Conservation (phyloP, 2,797 vertebrate species). For the Bovichtus variegatus region DNA sequence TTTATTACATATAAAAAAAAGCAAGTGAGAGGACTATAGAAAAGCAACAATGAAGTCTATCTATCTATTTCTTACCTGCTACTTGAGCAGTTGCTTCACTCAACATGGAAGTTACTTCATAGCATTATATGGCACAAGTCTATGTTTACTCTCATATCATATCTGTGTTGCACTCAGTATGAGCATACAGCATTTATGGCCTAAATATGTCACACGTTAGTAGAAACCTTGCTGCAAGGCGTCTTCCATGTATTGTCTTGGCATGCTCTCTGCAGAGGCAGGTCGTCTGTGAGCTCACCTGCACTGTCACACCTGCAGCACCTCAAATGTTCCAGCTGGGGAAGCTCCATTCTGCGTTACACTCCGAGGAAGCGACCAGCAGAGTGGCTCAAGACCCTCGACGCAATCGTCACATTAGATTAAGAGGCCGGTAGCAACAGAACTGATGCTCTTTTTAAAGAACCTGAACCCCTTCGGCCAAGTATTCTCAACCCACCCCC, state of each 20-base stretch:
- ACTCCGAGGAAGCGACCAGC: constrained; percentile 21
- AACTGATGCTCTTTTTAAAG: constrained; percentile 71
- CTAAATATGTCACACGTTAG: not conserved
- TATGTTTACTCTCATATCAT: constrained; percentile 3
- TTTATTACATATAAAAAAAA: constrained; percentile 1
- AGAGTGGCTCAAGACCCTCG: constrained; percentile 1
- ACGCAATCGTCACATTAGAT: constrained; percentile 35
- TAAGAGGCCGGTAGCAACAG: constrained; percentile 6
- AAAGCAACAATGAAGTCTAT: not conserved
- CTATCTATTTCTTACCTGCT: not conserved
- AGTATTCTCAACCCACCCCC: constrained; percentile 37
- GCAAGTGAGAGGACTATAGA: not conserved
- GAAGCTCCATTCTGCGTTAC: constrained; percentile 68
- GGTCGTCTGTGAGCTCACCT: constrained; percentile 72
- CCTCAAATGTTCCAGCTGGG: constrained; percentile 62
- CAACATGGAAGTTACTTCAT: not conserved
- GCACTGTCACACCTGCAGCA: constrained; percentile 76
- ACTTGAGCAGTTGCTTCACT: not conserved
- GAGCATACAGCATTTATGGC: not conserved
- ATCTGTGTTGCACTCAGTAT: not conserved
- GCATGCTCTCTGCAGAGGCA: constrained; percentile 25
- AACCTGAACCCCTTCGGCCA: constrained; percentile 55
- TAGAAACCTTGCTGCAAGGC: not conserved
- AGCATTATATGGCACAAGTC: not conserved
- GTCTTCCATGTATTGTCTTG: not conserved